phyloP scores from a whole-genome alignment of 2,888 invertebrate species.

The Saturnia japonica region DNA sequence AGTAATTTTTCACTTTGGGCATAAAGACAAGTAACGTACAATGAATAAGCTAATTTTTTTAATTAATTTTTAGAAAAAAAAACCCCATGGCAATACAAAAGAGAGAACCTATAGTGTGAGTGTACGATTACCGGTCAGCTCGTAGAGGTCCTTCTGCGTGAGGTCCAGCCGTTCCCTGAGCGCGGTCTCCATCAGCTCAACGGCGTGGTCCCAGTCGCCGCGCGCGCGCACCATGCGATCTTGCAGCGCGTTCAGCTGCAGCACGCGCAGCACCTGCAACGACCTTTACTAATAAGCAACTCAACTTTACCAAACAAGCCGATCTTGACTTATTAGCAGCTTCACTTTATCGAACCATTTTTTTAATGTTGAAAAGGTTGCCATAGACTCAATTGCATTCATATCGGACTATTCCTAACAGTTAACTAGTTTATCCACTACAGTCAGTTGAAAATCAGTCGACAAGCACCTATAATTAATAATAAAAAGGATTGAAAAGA shows the following conservation, averaged over 20 bases:
- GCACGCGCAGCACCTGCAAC: slow-evolving; percentile 91
- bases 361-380: not conserved
- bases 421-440: not conserved
- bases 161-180: slow-evolving; percentile 87
- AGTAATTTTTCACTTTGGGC: too few species aligned
- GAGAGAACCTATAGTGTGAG: not conserved
- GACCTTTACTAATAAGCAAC: not conserved
- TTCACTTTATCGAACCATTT: not conserved
- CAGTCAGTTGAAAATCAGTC: too few species aligned
- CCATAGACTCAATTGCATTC: not conserved
- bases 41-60: too few species aligned
- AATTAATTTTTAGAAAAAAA: too few species aligned
- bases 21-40: too few species aligned
- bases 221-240: slow-evolving; percentile 69
- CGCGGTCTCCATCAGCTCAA: slow-evolving; percentile 93
- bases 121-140: slow-evolving; percentile 77
- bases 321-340: not conserved
- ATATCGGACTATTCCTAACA: not conserved
- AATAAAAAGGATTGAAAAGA: too few species aligned
- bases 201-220: slow-evolving; percentile 93
- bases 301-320: not conserved
- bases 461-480: too few species aligned
- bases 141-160: slow-evolving; percentile 78
- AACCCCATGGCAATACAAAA: not conserved
- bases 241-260: slow-evolving; percentile 96